Percentiles rank a stretch among this genome's conserved stretches.
phyloP scores from a whole-genome alignment of 2,888 invertebrate genomes.

The Rhaphigaster nebulosa region DNA sequence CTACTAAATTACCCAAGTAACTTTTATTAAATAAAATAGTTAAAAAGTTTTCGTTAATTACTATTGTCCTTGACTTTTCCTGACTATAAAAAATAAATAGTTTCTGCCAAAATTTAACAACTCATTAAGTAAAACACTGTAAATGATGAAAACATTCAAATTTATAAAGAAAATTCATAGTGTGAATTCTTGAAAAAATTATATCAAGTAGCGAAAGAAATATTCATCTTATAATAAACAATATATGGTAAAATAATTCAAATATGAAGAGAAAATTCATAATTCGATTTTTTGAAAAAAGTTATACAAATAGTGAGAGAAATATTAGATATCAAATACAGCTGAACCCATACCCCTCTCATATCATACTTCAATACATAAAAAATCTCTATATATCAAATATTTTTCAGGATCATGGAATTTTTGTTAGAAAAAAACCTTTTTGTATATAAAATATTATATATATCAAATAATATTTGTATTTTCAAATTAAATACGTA shows the following conservation, averaged over 20 bases:
- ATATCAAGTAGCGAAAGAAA: neutral
- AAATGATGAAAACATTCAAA: neutral
- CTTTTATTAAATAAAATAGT: neutral
- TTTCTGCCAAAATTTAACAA: neutral
- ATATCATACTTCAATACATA: no score
- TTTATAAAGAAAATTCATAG: neutral
- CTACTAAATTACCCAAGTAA: neutral
- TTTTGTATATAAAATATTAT: neutral
- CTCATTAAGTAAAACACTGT: neutral
- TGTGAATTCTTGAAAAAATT: neutral
- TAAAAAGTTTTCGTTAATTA: neutral
- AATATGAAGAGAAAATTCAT: neutral
- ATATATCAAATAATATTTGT: neutral
- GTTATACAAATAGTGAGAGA: neutral
- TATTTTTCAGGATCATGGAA: neutral
- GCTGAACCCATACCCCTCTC: neutral
- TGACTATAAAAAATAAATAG: neutral
- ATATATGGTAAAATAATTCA: neutral
- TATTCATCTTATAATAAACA: neutral
- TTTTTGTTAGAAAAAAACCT: neutral
- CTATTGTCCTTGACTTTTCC: neutral
- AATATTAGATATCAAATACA: neutral
- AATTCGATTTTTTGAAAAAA: neutral
- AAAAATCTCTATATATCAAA: neutral
- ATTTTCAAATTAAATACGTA: neutral